Evolutionary conservation across 2,888 invertebrate species (phyloP), one percentile per base, ranked within the genome.

Genomic region (Cyclophora punctaria): DNA sequence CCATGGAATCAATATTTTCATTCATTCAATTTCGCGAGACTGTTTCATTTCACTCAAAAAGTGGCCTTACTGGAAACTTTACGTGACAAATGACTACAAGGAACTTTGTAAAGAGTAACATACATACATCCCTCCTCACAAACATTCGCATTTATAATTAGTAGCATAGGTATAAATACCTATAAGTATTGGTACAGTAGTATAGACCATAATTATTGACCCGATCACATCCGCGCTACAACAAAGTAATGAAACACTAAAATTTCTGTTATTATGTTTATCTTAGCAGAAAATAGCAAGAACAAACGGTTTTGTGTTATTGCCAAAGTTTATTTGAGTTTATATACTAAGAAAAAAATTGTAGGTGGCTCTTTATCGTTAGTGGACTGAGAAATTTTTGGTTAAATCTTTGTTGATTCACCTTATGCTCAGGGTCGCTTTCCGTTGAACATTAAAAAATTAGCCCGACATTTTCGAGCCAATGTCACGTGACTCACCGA

Each of bases 401-500:
- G 64, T 69, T 62, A 56, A 53, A 56, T 56, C 63, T 69, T 71
- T 68, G 72, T 77, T 71, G 71, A 75, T 75, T 70, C 64, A 67
- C 71, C 69, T 77, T 74, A 69, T 62, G 72, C 78, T 82, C 83
- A 79, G 68, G 81, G 81, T 69, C 78, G 69, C 44, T 64, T 73
- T 78, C 74, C 34, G 44, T 37, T 73, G 72, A 73, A 75, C 69
- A 68, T 69, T 34, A 68, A 69, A 64, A 69, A 64, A 69, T 69
- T 76, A 73, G 75, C 75, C 75, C 75, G 69, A 62, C 66, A 71
- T 66, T 66, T 69, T 75, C 73, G 67, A 71, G 66, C 78, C 86
- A 86, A 86, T 86, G 86, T 82, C 86, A 68, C 59, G 64, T 87
- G 86, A 86, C 57, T 87, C 86, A 86, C 62, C 58, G 65, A 61